A percentile compares a stretch with the other conserved stretches of the same genome.
Evolutionary conservation across 1,140 invertebrate genomes (phyloP).

Genomic region (Rhyacophila brunnea): DNA sequence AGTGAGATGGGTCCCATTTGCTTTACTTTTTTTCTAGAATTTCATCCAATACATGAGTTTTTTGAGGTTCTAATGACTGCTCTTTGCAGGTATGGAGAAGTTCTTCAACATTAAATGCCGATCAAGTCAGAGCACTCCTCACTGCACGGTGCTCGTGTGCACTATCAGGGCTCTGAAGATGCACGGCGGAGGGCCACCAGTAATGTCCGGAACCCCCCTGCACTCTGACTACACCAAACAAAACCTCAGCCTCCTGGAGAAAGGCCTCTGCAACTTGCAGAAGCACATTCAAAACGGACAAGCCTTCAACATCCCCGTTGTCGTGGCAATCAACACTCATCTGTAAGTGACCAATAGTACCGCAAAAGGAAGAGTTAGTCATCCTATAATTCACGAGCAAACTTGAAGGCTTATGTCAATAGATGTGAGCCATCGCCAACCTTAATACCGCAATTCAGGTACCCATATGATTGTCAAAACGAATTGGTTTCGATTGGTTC

Average conservation of each 20-base stretch:
- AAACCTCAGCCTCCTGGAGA: slow-evolving; percentile 85
- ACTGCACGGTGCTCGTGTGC: slow-evolving; percentile 89
- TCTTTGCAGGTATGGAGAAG: slow-evolving; percentile 85
- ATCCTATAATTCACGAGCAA: too few relatives aligned
- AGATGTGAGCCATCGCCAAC: too few relatives aligned
- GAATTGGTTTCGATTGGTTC: too few relatives aligned
- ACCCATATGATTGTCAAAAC: too few relatives aligned
- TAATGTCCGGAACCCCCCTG: slow-evolving; percentile 80
- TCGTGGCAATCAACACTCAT: slow-evolving; percentile 93
- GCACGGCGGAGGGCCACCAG: slow-evolving; percentile 94
- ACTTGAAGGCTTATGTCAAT: too few relatives aligned
- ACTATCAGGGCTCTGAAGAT: slow-evolving; percentile 96
- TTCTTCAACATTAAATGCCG: slow-evolving; percentile 99
- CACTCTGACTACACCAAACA: slow-evolving; percentile 82
- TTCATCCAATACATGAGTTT: too few relatives aligned
- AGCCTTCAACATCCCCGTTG: slow-evolving; percentile 89
- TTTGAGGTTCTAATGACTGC: not conserved
- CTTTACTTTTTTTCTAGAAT: too few relatives aligned
- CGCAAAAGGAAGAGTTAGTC: too few relatives aligned
- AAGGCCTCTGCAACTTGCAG: slow-evolving; percentile 86
- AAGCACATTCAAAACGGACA: slow-evolving; percentile 94
- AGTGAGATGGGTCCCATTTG: too few relatives aligned
- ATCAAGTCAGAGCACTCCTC: slow-evolving; percentile 81
- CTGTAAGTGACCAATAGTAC: slow-evolving; percentile 57
- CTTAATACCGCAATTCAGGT: too few relatives aligned